Evolutionary conservation across 2,797 vertebrate genomes (phyloP).

Genomic region (Pithecia hirsuta): DNA sequence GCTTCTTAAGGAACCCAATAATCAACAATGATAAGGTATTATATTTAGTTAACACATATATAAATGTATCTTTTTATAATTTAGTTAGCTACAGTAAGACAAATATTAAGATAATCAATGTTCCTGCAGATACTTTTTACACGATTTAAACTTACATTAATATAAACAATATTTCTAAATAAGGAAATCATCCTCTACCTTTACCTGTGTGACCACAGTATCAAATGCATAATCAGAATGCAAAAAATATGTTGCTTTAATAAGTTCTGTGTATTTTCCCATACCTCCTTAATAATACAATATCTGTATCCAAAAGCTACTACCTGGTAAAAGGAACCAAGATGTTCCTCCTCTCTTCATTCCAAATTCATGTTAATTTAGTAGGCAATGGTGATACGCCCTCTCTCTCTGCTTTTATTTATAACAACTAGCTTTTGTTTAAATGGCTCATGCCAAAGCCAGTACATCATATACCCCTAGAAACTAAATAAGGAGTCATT

Average conservation of each 20-base stretch:
- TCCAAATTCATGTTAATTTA: conserved; percentile 14
- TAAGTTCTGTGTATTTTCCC: background rate
- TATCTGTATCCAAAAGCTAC: background rate
- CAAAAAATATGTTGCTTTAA: background rate
- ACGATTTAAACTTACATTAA: background rate
- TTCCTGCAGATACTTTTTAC: background rate
- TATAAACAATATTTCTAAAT: background rate
- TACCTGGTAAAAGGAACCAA: background rate
- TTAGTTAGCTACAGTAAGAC: background rate
- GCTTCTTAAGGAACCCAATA: background rate
- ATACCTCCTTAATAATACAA: background rate
- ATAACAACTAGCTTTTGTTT: background rate
- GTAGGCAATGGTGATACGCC: background rate
- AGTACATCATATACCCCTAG: background rate
- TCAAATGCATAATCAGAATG: background rate
- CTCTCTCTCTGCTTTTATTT: background rate
- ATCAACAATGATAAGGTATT: background rate
- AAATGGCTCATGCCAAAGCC: background rate
- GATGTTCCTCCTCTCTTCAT: background rate
- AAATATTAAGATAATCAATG: background rate
- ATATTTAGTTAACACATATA: background rate
- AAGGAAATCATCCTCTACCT: background rate
- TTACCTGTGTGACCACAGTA: background rate
- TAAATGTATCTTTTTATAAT: background rate
- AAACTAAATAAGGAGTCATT: background rate